phyloP scores from a whole-genome alignment of 1,140 invertebrate genomes.

The Euura saliciscinereae region DNA sequence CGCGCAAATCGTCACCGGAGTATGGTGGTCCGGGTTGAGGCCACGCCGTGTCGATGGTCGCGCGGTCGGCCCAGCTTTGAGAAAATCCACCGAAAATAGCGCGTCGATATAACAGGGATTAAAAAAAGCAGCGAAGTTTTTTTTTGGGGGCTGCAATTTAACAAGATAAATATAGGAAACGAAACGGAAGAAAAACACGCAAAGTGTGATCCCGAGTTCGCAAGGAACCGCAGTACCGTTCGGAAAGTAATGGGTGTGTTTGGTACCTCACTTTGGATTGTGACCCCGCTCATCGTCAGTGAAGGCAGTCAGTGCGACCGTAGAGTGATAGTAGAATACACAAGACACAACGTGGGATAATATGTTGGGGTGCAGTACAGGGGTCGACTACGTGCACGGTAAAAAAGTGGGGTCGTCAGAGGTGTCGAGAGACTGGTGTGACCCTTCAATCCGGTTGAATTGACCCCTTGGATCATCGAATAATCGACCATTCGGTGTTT shows the following conservation, averaged over 20 bases:
- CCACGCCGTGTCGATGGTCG: slow-evolving; percentile 29
- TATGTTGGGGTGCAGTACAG: neutral
- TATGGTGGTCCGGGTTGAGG: slow-evolving; percentile 37
- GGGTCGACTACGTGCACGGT: neutral
- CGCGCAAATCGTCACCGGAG: slow-evolving; percentile 17
- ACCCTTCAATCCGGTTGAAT: neutral
- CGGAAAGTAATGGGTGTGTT: too few relatives aligned
- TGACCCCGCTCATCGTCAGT: too few relatives aligned
- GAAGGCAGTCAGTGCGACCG: too few relatives aligned
- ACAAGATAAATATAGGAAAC: too few relatives aligned
- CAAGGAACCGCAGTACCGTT: too few relatives aligned
- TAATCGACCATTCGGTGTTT: neutral
- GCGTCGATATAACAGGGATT: neutral
- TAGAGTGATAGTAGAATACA: too few relatives aligned
- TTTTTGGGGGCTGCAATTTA: too few relatives aligned
- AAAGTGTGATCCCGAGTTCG: too few relatives aligned
- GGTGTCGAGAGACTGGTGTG: neutral
- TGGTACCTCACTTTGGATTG: too few relatives aligned
- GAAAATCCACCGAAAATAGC: neutral
- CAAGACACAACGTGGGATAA: neutral
- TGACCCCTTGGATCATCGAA: neutral
- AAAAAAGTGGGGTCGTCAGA: neutral
- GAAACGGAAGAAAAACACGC: too few relatives aligned
- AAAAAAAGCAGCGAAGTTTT: too few relatives aligned
- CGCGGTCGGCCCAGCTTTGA: slow-evolving; percentile 8